Percentiles rank a stretch among this genome's conserved stretches.
These are phyloP conservation scores for Orgyia antiqua DNA, from an alignment of 2,888 invertebrate genomes.

Conservation along the genomic window DNA sequence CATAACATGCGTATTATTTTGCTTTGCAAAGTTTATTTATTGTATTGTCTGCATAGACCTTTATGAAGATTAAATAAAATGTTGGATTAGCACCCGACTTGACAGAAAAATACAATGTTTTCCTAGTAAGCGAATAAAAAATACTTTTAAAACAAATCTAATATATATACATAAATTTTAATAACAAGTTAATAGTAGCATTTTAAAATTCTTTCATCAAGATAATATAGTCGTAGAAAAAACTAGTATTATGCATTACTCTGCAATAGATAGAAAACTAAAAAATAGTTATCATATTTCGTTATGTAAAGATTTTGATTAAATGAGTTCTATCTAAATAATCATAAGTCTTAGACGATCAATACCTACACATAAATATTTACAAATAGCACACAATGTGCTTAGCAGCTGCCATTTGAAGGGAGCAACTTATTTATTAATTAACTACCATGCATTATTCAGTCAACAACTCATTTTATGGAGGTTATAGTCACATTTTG, in stretches of 20 bases:
- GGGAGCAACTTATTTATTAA: conserved; percentile 46
- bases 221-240: not conserved
- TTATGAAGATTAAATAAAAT: conserved; percentile 29
- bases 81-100: conserved; percentile 36
- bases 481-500: conserved; percentile 71
- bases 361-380: conserved; percentile 63
- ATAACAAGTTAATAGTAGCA: not conserved
- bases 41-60: conserved; percentile 63
- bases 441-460: conserved; percentile 36
- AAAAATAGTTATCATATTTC: conserved; percentile 13
- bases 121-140: conserved; percentile 21
- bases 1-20: conserved; percentile 39
- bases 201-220: not conserved
- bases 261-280: conserved; percentile 11
- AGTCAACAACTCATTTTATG: conserved; percentile 47
- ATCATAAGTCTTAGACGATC: conserved; percentile 54
- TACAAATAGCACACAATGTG: conserved; percentile 52
- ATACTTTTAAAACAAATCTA: conserved; percentile 1
- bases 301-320: conserved; percentile 24
- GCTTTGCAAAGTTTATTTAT: conserved; percentile 60
- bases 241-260: not conserved
- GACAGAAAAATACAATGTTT: conserved; percentile 24
- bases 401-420: conserved; percentile 68
- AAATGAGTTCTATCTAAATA: conserved; percentile 62
- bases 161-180: conserved; percentile 1